Percentiles rank a stretch among this genome's conserved stretches.
Evolutionary conservation across 2,113 vertebrate genomes (phyloP).

Genomic region (Nannobrachium achirus): DNA sequence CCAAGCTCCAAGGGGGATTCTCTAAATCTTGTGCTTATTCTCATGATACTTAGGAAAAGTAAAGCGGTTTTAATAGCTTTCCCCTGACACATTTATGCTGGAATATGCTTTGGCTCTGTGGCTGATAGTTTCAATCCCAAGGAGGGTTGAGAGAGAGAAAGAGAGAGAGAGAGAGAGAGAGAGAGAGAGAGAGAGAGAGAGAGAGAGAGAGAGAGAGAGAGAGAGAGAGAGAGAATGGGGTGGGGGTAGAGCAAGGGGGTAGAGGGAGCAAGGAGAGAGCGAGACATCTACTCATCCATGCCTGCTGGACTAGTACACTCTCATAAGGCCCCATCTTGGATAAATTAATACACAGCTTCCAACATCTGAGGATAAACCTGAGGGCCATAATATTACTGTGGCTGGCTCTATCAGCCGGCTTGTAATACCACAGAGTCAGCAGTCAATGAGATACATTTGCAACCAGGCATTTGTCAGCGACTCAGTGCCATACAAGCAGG

Average conservation of each 20-base stretch:
- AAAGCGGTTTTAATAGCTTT: constrained; percentile 79
- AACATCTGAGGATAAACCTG: constrained; percentile 73
- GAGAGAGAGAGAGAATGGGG: neutral
- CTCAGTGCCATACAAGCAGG: constrained; percentile 58
- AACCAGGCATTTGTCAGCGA: constrained; percentile 67
- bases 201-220: neutral
- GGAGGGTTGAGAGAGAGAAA: constrained; percentile 36
- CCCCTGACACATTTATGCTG: constrained; percentile 72
- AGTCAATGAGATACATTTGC: constrained; percentile 70
- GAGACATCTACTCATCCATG: constrained; percentile 31
- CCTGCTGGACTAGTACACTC: constrained; percentile 42
- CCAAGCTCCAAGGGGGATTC: constrained; percentile 61
- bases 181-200: constrained; percentile 1
- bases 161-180: neutral
- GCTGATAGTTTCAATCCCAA: constrained; percentile 67
- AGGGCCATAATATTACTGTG: constrained; percentile 58
- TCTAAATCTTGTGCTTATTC: constrained; percentile 79
- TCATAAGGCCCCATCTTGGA: constrained; percentile 59
- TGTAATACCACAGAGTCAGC: constrained; percentile 70
- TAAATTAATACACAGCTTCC: constrained; percentile 68
- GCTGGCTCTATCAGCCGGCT: constrained; percentile 56
- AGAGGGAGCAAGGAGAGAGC: neutral
- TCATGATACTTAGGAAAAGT: constrained; percentile 77
- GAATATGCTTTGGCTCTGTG: constrained; percentile 67
- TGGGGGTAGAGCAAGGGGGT: neutral